These are phyloP conservation scores for Sciurus niger DNA, from an alignment of 2,113 vertebrate genomes.

Conservation along the genomic window DNA sequence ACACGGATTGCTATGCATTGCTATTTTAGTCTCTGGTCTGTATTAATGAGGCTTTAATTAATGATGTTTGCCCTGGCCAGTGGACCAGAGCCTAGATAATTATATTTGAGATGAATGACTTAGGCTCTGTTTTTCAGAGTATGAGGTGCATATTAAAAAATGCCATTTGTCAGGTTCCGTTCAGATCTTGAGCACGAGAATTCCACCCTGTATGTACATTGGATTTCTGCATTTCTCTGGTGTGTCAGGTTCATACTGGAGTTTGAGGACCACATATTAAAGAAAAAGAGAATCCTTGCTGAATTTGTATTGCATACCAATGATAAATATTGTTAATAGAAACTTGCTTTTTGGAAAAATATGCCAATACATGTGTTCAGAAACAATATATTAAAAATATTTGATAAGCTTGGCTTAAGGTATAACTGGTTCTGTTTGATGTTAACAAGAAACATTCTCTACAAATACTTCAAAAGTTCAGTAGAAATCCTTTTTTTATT, in stretches of 20 bases:
- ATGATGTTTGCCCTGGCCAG: slow-evolving; percentile 42
- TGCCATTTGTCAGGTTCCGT: background rate
- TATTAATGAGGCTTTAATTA: slow-evolving; percentile 60
- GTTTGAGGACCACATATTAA: background rate
- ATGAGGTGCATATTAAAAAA: background rate
- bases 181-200: background rate
- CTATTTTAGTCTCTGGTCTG: background rate
- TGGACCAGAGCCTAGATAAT: slow-evolving; percentile 30
- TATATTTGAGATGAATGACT: slow-evolving; percentile 38
- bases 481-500: slow-evolving; percentile 68
- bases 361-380: slow-evolving; percentile 20
- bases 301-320: slow-evolving; percentile 34
- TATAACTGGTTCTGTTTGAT: slow-evolving; percentile 71
- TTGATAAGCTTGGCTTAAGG: slow-evolving; percentile 75
- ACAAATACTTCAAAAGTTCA: slow-evolving; percentile 74
- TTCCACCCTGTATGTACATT: background rate
- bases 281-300: background rate
- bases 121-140: background rate
- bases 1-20: background rate
- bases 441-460: slow-evolving; percentile 77
- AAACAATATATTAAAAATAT: slow-evolving; percentile 64
- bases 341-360: background rate
- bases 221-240: background rate
- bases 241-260: background rate
- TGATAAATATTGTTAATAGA: background rate